Base-by-base conservation (phyloP, 2,888 invertebrate species). In the Mimas tiliae region DNA sequence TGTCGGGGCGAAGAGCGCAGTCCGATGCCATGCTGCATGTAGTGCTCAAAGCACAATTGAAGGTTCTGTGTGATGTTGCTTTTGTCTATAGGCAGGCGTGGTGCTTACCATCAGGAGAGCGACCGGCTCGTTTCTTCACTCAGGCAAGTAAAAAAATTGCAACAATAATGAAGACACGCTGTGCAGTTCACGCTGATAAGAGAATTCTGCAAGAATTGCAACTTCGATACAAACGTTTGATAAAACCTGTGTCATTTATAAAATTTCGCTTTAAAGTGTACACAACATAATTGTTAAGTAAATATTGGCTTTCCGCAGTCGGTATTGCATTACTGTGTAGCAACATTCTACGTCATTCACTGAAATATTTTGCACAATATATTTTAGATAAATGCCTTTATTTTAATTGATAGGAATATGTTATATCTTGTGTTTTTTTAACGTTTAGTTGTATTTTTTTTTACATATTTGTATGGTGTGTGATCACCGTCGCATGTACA, bases 341-440 rank as follows among this genome's bases (percentile, higher is more conserved):
- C 53, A 75, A 75, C 69, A 64, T 67, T 65, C 64, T 62, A 67
- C 68, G 70, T 69, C 67, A 70, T 72, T 73, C 68, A 65, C 68
- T 69, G 64, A 67, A 66, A 63, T 34, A 48, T 68, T 76, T 77
- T 76, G 68, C 76, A 69, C 68, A 73, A 74, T 62, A 7, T 38
- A 19, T 34, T 48, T 19, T 42, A 67, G 11, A 48, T 55, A 64
- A 34, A 38, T 38, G 38, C 38, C 27, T 27, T 11, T 11, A 52
- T 52, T 52, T 52, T 6, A 19, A 21, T 19, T 19, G 12, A 12
- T 21, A 12, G n/a, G 21, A 52, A 52, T 21, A 12, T 50, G 50
- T 27, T 11, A 14, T 47, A 27, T 34, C 34, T 34, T 2, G 0
- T 9, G 19, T 21, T 16, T 50, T 9, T 27, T 52, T 27, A 12